These are phyloP conservation scores for Luehdorfia chinensis DNA, from an alignment of 1,140 invertebrate species.

Conservation along the genomic window DNA sequence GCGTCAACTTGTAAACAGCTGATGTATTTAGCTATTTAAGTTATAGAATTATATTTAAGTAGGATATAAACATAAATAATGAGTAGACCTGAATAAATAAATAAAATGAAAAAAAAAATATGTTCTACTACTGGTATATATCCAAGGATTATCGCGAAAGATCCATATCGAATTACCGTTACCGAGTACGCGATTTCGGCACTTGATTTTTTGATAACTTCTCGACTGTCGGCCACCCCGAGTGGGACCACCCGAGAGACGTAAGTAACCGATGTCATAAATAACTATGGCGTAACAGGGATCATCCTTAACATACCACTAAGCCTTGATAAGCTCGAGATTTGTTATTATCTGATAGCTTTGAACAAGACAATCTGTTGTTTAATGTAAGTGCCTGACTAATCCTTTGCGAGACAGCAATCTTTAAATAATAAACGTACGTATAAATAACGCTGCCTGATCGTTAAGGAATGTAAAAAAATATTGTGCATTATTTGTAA, in stretches of 20 bases:
- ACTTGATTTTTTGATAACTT: constrained; percentile 54
- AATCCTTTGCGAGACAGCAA: constrained; percentile 33
- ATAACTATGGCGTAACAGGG: constrained; percentile 62
- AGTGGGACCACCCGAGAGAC: constrained; percentile 24
- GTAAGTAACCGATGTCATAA: constrained; percentile 56
- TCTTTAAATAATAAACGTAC: too few relatives aligned
- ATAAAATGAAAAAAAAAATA: too few relatives aligned
- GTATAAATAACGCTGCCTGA: too few relatives aligned
- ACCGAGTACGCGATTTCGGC: constrained; percentile 37
- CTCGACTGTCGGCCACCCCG: constrained; percentile 49
- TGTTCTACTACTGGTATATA: too few relatives aligned
- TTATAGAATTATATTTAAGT: too few relatives aligned
- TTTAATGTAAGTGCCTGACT: constrained; percentile 16
- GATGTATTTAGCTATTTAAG: too few relatives aligned
- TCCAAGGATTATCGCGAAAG: too few relatives aligned
- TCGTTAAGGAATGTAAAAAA: too few relatives aligned
- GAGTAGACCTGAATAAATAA: too few relatives aligned
- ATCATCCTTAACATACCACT: constrained; percentile 44
- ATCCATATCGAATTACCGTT: constrained; percentile 36
- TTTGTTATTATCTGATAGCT: constrained; percentile 27
- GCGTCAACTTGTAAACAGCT: too few relatives aligned
- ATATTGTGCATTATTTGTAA: too few relatives aligned
- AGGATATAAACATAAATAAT: too few relatives aligned
- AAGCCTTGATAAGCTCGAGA: constrained; percentile 56
- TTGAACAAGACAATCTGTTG: constrained; percentile 29